Evolutionary conservation across 2,797 vertebrate species (phyloP), one percentile per base, ranked within the genome.

Genomic region (Chelmon rostratus): DNA sequence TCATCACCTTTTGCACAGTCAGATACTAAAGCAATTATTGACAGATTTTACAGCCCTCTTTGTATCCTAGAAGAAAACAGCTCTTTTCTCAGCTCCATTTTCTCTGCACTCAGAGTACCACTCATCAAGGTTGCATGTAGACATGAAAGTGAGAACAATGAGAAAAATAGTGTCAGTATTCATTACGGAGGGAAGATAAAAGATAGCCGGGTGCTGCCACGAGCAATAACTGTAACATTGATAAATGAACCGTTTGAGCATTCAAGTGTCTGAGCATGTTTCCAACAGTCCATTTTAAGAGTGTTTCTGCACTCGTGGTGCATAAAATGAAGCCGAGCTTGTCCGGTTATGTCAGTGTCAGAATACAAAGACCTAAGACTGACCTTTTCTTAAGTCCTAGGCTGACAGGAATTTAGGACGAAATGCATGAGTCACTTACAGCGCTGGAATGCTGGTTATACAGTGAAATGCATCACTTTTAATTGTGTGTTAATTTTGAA

Each of bases 161-260:
- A 90, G 86, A 82, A 79, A 86, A 87, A 86, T 56, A 68, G 78
- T 87, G 88, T 85, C 89, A 84, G 86, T 70, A 70, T 86, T 92
- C 83, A 90, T 93, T 87, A 87, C 28, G 15, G 31, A 23, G 65
- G 82, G 79, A 75, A 87, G 85, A 91, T 88, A 79, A 90, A 91
- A 86, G 83, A 87, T 90, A 92, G 87, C 86, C n/a, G 89, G 83
- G 79, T 85, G 86, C 83, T 91, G 86, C 91, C 91, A 82, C 7
- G 64, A 92, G 86, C 87, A 88, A 90, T 93, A 88, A 91, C 88
- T 80, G 82, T 79, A 86, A 89, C 84, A 40, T 57, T 87, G 88
- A 93, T 84, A 91, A 92, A 92, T 93, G 85, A 92, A 89, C 88
- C 84, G 81, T 88, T 88, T 84, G 88, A 89, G 89, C 84, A 84